These are phyloP conservation scores for Pogonophryne albipinna DNA, from an alignment of 2,797 vertebrate species.

Conservation along the genomic window DNA sequence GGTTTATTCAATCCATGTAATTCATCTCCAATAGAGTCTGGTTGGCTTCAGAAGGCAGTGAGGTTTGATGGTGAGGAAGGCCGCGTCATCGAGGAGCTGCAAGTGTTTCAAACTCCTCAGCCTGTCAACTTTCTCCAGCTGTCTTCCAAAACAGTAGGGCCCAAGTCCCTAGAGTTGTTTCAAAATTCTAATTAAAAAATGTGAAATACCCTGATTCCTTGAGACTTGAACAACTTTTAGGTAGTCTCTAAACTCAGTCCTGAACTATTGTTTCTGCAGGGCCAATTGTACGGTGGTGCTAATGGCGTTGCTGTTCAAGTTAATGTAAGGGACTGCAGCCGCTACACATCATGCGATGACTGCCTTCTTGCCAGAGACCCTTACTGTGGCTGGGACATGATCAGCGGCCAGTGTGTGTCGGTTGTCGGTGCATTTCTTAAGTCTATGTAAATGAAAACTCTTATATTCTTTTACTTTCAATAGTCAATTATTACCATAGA, in stretches of 20 bases:
- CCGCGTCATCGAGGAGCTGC: constrained; percentile 52
- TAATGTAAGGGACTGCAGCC: constrained; percentile 36
- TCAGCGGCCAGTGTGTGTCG: constrained; percentile 24
- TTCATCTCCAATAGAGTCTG: constrained; percentile 11
- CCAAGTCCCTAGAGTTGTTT: not conserved
- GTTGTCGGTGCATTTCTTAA: not conserved
- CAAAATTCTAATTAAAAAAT: not conserved
- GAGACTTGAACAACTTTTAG: not conserved
- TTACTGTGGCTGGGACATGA: constrained; percentile 45
- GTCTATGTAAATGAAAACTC: constrained; percentile 28
- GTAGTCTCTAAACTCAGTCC: not conserved
- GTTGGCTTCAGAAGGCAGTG: constrained; percentile 53
- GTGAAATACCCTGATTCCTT: not conserved
- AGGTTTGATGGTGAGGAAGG: constrained; percentile 29
- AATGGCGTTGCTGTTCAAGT: constrained; percentile 31
- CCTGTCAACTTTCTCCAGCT: constrained; percentile 47
- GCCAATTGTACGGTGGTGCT: constrained; percentile 40
- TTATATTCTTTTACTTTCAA: not conserved
- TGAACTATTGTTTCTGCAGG: constrained; percentile 13
- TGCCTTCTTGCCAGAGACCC: constrained; percentile 58
- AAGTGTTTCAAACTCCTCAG: constrained; percentile 42
- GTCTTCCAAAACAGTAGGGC: constrained; percentile 31
- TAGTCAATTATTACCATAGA: too few species aligned
- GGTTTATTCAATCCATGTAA: not conserved
- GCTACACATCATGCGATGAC: constrained; percentile 40